phyloP scores from a whole-genome alignment of 2,797 vertebrate species.

The Eulemur coronatus region DNA sequence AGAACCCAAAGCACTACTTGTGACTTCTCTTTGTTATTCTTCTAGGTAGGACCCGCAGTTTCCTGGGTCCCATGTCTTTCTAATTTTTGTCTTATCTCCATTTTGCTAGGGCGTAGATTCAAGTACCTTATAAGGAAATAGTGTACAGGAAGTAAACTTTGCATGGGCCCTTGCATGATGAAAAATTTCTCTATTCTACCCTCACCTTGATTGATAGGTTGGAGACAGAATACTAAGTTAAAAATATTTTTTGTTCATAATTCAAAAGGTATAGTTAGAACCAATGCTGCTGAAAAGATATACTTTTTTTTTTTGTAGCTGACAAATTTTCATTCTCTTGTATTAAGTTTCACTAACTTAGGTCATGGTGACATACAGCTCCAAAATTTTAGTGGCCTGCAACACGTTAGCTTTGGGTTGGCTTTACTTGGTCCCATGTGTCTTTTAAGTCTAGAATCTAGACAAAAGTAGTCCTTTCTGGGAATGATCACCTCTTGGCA shows the following conservation, averaged over 20 bases:
- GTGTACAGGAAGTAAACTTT: not conserved
- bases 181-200: not conserved
- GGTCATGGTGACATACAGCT: not conserved
- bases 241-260: conserved; percentile 7
- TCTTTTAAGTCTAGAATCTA: not conserved
- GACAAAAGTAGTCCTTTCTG: not conserved
- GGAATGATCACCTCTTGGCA: not conserved
- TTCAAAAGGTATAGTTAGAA: not conserved
- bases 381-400: not conserved
- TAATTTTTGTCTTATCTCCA: conserved; percentile 2
- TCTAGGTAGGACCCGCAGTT: not conserved
- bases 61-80: not conserved
- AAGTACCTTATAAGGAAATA: not conserved
- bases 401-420: not conserved
- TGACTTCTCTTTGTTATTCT: not conserved
- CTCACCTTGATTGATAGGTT: not conserved
- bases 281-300: not conserved
- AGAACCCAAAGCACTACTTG: not conserved
- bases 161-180: not conserved
- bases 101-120: not conserved
- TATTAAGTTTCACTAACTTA: not conserved
- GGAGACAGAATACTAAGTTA: not conserved
- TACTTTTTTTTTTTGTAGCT: not conserved
- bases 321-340: not conserved
- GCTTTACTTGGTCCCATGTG: not conserved